Base-by-base conservation (phyloP, 2,113 vertebrate species). In the Melanostigma gelatinosum region DNA sequence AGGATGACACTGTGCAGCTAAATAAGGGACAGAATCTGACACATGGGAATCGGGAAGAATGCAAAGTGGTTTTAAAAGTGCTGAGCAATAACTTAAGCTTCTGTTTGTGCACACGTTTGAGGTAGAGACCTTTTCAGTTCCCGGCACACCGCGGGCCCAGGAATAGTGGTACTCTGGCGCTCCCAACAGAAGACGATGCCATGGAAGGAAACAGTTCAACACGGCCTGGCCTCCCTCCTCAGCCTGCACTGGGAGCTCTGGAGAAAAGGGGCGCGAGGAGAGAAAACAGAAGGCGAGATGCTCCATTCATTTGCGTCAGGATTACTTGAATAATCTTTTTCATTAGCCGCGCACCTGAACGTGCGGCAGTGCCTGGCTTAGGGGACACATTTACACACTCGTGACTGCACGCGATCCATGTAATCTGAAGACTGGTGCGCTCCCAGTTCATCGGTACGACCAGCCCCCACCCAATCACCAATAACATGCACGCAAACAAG, bases 131-230 rank as follows among this genome's bases (percentile, higher is more conserved):
- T 87, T 84, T 73, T 60, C 27, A 34, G 63, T 68, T 76, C 72
- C 79, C 36, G 83, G 75, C 18, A 76, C 66, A 44, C 66, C 65
- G 8, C 86, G 72, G 50, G 78, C 77, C 92, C 91, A 91, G 50
- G 89, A 91, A 81, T 88, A 95, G 62, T 92, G 84, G 63, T 95
- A 95, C 64, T 92, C 87, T 29, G 61, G 69, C 57, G 16, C 89
- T 55, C 82, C 92, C 12, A 84, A 65, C 8, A 93, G 74, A 66
- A 94, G 82, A 22, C 16, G 80, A 24, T 95, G 95, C 95, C 95
- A 95, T 3, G 93, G 87, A 15, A 85, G 89, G 55, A 93, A 94
- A 87, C 95, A 96, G 69, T 94, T 77, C 52, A 96, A 16, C 65
- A 94, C 79, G 4, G 82, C 91, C 84, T 94, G 92, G 36, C 80